These are phyloP conservation scores for Onychostoma macrolepis DNA, from an alignment of 2,113 vertebrate species.

Conservation along the genomic window DNA sequence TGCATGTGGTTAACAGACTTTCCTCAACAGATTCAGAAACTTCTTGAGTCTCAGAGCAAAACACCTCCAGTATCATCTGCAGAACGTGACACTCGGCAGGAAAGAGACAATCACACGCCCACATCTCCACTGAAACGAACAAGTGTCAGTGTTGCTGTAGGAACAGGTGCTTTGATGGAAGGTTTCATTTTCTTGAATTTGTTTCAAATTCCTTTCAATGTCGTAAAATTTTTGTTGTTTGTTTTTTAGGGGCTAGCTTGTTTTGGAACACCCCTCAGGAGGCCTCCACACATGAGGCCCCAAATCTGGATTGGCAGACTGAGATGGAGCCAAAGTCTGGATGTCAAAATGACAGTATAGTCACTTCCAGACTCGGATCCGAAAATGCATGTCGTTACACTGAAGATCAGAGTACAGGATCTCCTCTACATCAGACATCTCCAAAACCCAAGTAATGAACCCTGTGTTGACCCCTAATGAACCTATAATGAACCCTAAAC, in stretches of 20 bases:
- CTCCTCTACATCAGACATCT: slow-evolving; percentile 37
- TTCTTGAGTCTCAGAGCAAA: slow-evolving; percentile 85
- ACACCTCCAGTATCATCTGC: not conserved
- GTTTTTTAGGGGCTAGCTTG: slow-evolving; percentile 86
- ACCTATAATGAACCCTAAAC: not conserved
- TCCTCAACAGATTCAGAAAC: slow-evolving; percentile 84
- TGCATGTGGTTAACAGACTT: not conserved
- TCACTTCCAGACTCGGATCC: slow-evolving; percentile 76
- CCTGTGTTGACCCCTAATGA: not conserved
- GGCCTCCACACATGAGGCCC: slow-evolving; percentile 47
- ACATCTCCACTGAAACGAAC: slow-evolving; percentile 62
- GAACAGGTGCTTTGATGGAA: slow-evolving; percentile 81
- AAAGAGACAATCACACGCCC: slow-evolving; percentile 70
- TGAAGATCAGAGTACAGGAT: slow-evolving; percentile 54
- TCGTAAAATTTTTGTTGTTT: not conserved
- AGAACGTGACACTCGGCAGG: slow-evolving; percentile 54
- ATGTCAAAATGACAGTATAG: slow-evolving; percentile 70
- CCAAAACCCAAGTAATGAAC: slow-evolving; percentile 28
- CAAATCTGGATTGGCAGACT: slow-evolving; percentile 55
- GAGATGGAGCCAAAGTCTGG: slow-evolving; percentile 49
- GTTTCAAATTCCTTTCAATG: not conserved
- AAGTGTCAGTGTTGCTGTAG: slow-evolving; percentile 89
- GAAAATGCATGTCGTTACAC: slow-evolving; percentile 77
- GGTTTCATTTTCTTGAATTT: not conserved
- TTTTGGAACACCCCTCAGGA: slow-evolving; percentile 80